Base-by-base conservation (phyloP, 2,888 invertebrate species). In the Epinotia demarniana region DNA sequence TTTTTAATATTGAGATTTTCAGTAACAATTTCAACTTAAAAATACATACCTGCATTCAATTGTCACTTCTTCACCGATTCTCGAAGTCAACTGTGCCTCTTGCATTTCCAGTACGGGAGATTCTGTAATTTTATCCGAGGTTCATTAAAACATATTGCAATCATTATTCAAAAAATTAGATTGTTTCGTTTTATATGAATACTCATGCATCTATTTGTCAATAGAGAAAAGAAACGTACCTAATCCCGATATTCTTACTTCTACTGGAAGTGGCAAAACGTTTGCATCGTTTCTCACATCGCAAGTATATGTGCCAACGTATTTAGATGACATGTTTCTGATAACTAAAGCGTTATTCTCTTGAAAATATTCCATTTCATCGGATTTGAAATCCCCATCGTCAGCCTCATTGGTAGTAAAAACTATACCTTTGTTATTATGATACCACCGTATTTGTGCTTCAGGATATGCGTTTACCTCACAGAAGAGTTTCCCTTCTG, bases 401-500 rank as follows among this genome's bases (percentile, higher is more conserved):
- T 72, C 78, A 13, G 77, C 63, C 39, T 69, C 69, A 18, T 69
- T 69, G 1, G 69, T 43, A 2, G 16, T 43, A 12, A 69, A 69
- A 60, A 81, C 81, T 23, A 92, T 43, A 3, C 77, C 46, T 5
- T 84, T 86, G 0, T 84, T 84, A 57, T 93, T 92, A 53, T 88
- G 86, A 60, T 84, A 89, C 93, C 93, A 93, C 75, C 83, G 85
- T 4, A 86, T 81, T 49, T 81, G 81, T 0, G 88, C 90, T 77
- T 87, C 86, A 0, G 93, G 93, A 71, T 91, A 93, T 0, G 92
- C 89, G 0, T 83, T 81, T 0, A 90, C 88, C 83, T 89, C 81
- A 62, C 93, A 93, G 60, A 80, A 82, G 0, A 93, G 76, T 77
- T 80, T 85, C 0, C 87, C 89, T 77, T 89, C 85, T 3, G 67